A percentile compares a stretch with the other conserved stretches of the same genome.
These are phyloP conservation scores for Anagyrus pseudococci DNA, from an alignment of 2,888 invertebrate species.

Conservation along the genomic window DNA sequence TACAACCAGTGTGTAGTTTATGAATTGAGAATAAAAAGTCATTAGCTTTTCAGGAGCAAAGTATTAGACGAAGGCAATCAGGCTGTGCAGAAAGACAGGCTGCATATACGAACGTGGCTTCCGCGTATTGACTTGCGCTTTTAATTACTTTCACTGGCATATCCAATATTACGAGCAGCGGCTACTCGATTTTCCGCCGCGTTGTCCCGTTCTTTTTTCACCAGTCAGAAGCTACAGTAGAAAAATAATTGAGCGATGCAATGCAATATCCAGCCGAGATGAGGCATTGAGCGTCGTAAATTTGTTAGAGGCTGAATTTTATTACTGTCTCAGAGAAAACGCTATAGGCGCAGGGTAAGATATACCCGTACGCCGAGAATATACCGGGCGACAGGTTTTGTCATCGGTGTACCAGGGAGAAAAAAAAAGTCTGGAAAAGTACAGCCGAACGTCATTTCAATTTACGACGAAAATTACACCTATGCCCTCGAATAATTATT, in stretches of 20 bases:
- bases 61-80: too few relatives aligned
- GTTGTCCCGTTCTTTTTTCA: neutral
- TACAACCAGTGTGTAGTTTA: too few relatives aligned
- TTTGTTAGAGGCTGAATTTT: constrained; percentile 29
- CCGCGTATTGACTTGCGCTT: too few relatives aligned
- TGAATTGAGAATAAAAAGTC: too few relatives aligned
- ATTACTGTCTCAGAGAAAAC: constrained; percentile 21
- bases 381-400: constrained; percentile 18
- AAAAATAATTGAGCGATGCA: neutral
- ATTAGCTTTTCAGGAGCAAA: too few relatives aligned
- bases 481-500: constrained; percentile 13
- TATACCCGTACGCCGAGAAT: constrained; percentile 14
- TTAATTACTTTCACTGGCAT: constrained; percentile 8
- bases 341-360: constrained; percentile 14
- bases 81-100: too few relatives aligned
- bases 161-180: too few relatives aligned
- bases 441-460: neutral
- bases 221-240: neutral
- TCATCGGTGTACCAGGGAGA: too few relatives aligned
- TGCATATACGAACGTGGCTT: too few relatives aligned
- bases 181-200: neutral
- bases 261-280: neutral
- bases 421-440: constrained; percentile 12
- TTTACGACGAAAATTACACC: constrained; percentile 27
- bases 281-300: constrained; percentile 31